Base-by-base conservation (phyloP, 2,113 vertebrate species). In the Cisticola juncidis region DNA sequence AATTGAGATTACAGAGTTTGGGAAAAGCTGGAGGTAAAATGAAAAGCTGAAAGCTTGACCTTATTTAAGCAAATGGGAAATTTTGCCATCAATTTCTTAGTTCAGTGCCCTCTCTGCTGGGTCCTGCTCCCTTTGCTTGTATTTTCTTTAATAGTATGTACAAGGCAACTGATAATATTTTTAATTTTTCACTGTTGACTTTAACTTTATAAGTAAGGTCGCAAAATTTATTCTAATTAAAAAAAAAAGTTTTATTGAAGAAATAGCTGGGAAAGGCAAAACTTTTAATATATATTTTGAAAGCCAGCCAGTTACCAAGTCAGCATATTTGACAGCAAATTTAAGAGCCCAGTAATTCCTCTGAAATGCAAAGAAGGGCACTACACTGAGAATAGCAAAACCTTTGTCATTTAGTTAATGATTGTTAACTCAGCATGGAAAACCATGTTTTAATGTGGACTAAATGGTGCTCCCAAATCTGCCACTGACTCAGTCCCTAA, bases 271-370 rank as follows among this genome's bases (percentile, higher is more conserved):
- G 48, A 81, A 94, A 94, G 48, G 76, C 60, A 83, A 83, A 66
- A 65, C 14, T 94, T 95, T 71, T 93, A 95, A 96, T 94, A 93
- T 82, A 44, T 71, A 58, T 94, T 90, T 95, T 96, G 94, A 96
- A 90, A 97, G 12, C 35, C 58, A 88, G 92, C 95, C 96, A 96
- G 40, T 85, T 86, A 90, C 68, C 71, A 58, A 88, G 90, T 96
- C 93, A 95, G 96, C 82, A 9, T 88, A 86, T 90, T 86, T 91
- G 72, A 90, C 78, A 88, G 92, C 68, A 81, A 83, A 14, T 92
- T 91, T 92, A 72, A 90, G 72, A 95, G 76, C n/a, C 65, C 64
- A 81, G 2, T 92, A 96, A 90, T 82, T 94, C 48, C 29, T 95
- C 93, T 92, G 89, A 91, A 94, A 90, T 95, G 91, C 78, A 86